Evolutionary conservation across 2,797 vertebrate species (phyloP), one percentile per base, ranked within the genome.

Genomic region (Mormyrops attenuatus): DNA sequence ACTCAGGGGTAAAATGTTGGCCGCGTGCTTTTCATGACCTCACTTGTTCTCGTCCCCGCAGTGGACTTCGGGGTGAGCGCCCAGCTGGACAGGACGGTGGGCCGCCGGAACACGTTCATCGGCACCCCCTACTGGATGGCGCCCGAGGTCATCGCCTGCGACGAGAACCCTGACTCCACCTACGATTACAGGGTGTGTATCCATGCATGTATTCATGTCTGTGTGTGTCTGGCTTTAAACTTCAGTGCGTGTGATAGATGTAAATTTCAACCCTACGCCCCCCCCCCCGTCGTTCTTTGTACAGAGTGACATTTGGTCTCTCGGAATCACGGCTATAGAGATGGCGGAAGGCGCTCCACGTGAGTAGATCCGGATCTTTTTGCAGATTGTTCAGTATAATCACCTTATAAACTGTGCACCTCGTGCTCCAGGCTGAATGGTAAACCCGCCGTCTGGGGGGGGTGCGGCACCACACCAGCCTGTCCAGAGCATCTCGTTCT

Each of bases 61-160:
- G 98, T 99, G 93, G 98, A 99, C 91, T 98, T 98, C 90, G 98
- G 98, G 0, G 98, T 99, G 90, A 99, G 98, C 0, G 98, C 98
- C 73, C 98, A 99, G 94, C 92, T 99, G 93, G 98, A 99, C 93
- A 94, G 98, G 84, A 98, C 98, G 0, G 98, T 98, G 30, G 98
- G 97, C 0, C 96, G 97, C 22, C 95, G 98, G 90, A 99, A 99
- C 95, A 99, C 98, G 2, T 99, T 99, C 92, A 99, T 98, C 0
- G 98, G 98, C 4, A 99, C 98, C 0, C 97, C 98, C 0, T 99
- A 98, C 92, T 99, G 98, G 98, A 99, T 99, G 98, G 98, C 98
- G 0, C 97, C 98, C 0, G 97, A 99, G 89, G 98, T 99, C 91
- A 99, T 99, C 1, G 97, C 98, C 91, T 99, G 98, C 57, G 98